These are phyloP conservation scores for Mallateleia sp. DNA, from an alignment of 2,888 invertebrate species.

Conservation along the genomic window DNA sequence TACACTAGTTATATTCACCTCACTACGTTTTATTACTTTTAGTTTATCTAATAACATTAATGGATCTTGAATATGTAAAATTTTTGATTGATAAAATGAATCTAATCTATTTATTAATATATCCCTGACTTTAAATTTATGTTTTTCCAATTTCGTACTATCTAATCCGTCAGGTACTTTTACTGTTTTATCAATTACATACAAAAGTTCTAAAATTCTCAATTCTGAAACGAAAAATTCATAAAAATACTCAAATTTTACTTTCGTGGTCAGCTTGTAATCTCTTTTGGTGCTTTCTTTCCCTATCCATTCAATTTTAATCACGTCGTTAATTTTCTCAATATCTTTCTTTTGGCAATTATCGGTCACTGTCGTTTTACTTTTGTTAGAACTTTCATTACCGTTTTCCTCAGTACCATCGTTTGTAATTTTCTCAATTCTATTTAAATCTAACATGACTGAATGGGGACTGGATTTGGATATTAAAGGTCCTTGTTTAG, in stretches of 20 bases:
- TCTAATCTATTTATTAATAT: conserved; percentile 11
- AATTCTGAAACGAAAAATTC: conserved; percentile 60
- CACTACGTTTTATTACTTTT: conserved; percentile 27
- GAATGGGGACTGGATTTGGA: no score
- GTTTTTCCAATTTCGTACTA: conserved; percentile 12
- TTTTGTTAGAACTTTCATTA: no score
- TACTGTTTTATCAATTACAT: conserved; percentile 55
- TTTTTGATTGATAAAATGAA: neutral
- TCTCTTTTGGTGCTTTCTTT: conserved; percentile 52
- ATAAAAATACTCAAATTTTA: conserved; percentile 64
- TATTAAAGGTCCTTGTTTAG: no score
- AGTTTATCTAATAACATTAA: no score
- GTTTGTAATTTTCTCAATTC: no score
- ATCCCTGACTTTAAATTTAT: conserved; percentile 5
- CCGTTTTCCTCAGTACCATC: no score
- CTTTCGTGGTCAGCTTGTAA: conserved; percentile 14
- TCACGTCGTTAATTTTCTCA: conserved; percentile 66
- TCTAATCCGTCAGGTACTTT: neutral
- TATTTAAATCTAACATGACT: no score
- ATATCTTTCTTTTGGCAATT: no score
- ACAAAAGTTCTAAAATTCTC: conserved; percentile 31
- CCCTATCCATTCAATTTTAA: conserved; percentile 65
- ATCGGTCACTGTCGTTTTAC: no score
- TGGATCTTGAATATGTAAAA: neutral
- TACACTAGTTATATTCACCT: no score